These are phyloP conservation scores for Agelastica alni DNA, from an alignment of 2,888 invertebrate genomes.

Conservation along the genomic window DNA sequence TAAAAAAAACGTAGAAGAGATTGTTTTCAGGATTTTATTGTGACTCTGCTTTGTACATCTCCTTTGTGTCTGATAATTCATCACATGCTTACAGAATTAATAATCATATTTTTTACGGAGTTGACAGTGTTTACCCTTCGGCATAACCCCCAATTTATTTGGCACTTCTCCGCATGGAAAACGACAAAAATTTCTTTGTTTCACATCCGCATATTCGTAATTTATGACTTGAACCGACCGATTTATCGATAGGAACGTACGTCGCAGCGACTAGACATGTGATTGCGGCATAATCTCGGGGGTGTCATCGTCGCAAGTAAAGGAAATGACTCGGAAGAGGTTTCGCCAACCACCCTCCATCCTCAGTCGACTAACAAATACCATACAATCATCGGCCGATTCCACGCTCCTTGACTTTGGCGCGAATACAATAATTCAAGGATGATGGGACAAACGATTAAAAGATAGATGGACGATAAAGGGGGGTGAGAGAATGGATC, in stretches of 20 bases:
- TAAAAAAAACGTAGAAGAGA: too few species aligned
- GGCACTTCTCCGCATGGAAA: constrained; percentile 6
- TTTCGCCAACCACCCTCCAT: constrained; percentile 27
- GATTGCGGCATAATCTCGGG: constrained; percentile 36
- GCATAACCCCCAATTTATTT: constrained; percentile 2
- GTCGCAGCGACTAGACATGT: constrained; percentile 28
- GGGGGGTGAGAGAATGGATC: neutral
- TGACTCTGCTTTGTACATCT: too few species aligned
- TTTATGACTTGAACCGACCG: constrained; percentile 30
- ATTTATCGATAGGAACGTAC: constrained; percentile 38
- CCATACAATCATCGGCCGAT: constrained; percentile 30
- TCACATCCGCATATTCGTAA: constrained; percentile 15
- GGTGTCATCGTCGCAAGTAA: constrained; percentile 21
- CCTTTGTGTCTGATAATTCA: neutral
- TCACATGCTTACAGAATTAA: neutral
- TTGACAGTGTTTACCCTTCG: constrained; percentile 1
- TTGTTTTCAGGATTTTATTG: too few species aligned
- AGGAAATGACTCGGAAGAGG: constrained; percentile 36
- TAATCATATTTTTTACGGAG: neutral
- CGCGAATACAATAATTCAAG: constrained; percentile 47
- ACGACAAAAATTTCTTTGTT: constrained; percentile 15
- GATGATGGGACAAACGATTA: constrained; percentile 45
- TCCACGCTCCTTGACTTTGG: constrained; percentile 40
- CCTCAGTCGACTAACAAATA: constrained; percentile 24
- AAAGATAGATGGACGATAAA: constrained; percentile 5